phyloP scores from a whole-genome alignment of 2,113 vertebrate species.

The Cyanocitta stelleri region DNA sequence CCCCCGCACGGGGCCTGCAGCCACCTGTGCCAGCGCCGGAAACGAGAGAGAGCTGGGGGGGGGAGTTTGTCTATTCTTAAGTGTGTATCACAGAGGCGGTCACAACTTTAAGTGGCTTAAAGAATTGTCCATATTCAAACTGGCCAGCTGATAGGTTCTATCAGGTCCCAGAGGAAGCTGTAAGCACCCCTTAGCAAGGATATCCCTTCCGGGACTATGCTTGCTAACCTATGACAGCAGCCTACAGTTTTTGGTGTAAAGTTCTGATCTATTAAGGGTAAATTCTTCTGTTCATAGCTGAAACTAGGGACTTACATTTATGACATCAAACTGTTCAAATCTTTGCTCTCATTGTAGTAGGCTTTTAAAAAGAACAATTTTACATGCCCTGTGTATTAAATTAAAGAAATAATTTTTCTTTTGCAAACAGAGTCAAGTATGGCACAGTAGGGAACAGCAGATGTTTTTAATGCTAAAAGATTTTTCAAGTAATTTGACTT shows the following conservation, averaged over 20 bases:
- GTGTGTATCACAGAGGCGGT: too few species aligned
- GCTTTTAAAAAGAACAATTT: not conserved
- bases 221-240: too few species aligned
- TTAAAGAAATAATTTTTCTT: not conserved
- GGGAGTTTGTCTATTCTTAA: too few species aligned
- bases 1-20: too few species aligned
- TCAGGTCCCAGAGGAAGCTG: too few species aligned
- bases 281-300: not conserved
- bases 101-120: too few species aligned
- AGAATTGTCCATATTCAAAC: too few species aligned
- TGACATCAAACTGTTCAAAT: not conserved
- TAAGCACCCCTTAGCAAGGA: too few species aligned
- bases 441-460: not conserved
- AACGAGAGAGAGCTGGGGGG: too few species aligned
- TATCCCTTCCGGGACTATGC: too few species aligned
- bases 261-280: not conserved
- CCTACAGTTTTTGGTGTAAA: not conserved
- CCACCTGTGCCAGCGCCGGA: too few species aligned
- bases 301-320: not conserved
- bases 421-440: not conserved
- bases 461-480: not conserved
- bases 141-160: too few species aligned
- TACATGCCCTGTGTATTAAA: not conserved
- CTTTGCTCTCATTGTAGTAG: not conserved
- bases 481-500: not conserved